Conservation (phyloP, 2,797 vertebrate species). For the Phataginus tetradactyla region DNA sequence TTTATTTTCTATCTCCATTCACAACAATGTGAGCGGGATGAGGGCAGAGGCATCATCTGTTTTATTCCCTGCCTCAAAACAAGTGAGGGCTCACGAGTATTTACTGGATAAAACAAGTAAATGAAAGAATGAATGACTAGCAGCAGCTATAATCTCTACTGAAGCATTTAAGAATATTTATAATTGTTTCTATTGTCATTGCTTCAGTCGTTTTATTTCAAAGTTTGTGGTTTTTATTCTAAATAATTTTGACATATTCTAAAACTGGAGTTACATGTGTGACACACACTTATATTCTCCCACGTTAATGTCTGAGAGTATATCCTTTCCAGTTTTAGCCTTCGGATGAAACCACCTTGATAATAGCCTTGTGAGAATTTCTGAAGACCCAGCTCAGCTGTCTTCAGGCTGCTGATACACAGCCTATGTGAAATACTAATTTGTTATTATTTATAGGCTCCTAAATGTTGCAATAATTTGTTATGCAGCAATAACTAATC, state of each 20-base stretch:
- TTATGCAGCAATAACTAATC: neutral
- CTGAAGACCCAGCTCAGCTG: neutral
- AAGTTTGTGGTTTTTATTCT: neutral
- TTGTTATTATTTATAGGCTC: neutral
- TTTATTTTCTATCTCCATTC: neutral
- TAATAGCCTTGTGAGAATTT: neutral
- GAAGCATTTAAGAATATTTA: neutral
- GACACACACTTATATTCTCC: neutral
- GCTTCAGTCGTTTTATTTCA: conserved; percentile 5
- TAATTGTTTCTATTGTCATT: neutral
- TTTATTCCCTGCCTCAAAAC: neutral
- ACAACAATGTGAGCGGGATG: neutral
- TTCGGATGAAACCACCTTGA: neutral
- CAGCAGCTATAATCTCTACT: neutral
- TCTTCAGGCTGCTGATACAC: neutral
- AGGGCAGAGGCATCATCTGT: neutral
- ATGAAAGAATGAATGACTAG: neutral
- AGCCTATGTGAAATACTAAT: neutral
- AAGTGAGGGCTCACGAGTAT: neutral
- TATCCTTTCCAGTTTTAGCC: neutral
- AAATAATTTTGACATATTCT: neutral
- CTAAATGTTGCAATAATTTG: neutral
- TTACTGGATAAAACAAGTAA: neutral
- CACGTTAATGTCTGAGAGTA: neutral
- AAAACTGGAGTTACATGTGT: neutral